phyloP scores from a whole-genome alignment of 1,140 invertebrate genomes.

The Brachionus calyciflorus region DNA sequence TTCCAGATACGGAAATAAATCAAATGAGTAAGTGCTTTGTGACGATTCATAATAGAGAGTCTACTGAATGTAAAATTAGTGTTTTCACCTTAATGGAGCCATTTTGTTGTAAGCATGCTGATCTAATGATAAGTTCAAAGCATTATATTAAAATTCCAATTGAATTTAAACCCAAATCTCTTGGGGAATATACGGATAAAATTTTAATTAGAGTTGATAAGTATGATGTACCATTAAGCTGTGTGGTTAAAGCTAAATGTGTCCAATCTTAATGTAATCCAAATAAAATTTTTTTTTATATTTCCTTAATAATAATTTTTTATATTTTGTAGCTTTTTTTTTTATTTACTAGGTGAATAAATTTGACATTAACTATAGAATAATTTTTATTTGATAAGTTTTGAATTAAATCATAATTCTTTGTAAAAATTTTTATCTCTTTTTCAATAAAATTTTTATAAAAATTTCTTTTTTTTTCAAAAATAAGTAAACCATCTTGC shows the following conservation, averaged over 20 bases:
- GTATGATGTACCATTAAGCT: constrained; percentile 20
- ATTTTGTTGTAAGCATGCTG: constrained; percentile 33
- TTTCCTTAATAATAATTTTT: too few species aligned
- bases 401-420: too few species aligned
- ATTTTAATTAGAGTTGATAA: constrained; percentile 38
- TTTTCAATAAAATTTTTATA: too few species aligned
- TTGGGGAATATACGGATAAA: constrained; percentile 40
- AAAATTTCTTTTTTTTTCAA: too few species aligned
- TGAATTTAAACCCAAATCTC: constrained; percentile 24
- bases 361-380: too few species aligned
- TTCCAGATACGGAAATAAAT: constrained; percentile 18
- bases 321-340: too few species aligned
- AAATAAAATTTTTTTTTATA: too few species aligned
- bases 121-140: background rate
- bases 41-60: constrained; percentile 35
- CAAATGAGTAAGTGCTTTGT: constrained; percentile 11
- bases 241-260: constrained; percentile 35
- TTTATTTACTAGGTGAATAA: too few species aligned
- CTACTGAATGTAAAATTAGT: constrained; percentile 3
- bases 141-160: constrained; percentile 43
- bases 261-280: constrained; percentile 10
- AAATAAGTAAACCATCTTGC: too few species aligned
- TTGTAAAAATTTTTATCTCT: too few species aligned
- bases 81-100: constrained; percentile 38
- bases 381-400: too few species aligned